Conservation (phyloP, 2,113 vertebrate species). For the Sylvia atricapilla region DNA sequence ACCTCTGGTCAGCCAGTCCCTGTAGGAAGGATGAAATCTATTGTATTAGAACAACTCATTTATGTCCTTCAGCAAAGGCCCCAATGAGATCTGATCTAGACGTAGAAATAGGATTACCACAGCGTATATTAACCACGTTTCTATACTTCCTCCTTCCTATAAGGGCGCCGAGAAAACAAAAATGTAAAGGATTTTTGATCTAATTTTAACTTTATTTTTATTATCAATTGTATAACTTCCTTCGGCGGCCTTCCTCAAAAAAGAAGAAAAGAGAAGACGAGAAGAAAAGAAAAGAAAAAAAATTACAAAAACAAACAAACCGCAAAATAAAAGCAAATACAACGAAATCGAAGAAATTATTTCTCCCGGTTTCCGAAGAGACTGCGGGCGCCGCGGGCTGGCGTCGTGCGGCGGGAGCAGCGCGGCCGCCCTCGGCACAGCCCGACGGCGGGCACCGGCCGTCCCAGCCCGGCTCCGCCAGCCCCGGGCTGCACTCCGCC, state of each 20-base stretch:
- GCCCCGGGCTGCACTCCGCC: neutral
- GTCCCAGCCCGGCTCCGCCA: neutral
- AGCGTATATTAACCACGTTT: conserved; percentile 67
- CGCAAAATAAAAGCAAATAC: neutral
- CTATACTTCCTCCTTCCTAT: conserved; percentile 50
- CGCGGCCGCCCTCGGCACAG: neutral
- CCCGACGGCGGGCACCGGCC: neutral
- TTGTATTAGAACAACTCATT: conserved; percentile 85
- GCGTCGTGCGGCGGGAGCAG: neutral
- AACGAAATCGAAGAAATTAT: neutral
- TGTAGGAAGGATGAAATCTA: conserved; percentile 81
- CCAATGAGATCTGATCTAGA: conserved; percentile 80
- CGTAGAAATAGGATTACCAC: conserved; percentile 81
- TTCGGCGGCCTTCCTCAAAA: neutral
- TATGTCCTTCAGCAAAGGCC: conserved; percentile 81
- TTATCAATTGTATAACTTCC: neutral
- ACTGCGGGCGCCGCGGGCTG: neutral
- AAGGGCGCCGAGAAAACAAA: neutral
- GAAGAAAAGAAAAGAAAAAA: too few relatives aligned
- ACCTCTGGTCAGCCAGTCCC: conserved; percentile 82
- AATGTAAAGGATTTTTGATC: neutral
- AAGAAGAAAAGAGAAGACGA: neutral
- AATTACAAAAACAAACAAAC: rapidly evolving
- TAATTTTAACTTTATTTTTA: neutral
- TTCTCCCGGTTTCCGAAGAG: neutral